Percentiles rank a stretch among this genome's conserved stretches.
Evolutionary conservation across 2,888 invertebrate genomes (phyloP).

Genomic region (Leucophenga montana): DNA sequence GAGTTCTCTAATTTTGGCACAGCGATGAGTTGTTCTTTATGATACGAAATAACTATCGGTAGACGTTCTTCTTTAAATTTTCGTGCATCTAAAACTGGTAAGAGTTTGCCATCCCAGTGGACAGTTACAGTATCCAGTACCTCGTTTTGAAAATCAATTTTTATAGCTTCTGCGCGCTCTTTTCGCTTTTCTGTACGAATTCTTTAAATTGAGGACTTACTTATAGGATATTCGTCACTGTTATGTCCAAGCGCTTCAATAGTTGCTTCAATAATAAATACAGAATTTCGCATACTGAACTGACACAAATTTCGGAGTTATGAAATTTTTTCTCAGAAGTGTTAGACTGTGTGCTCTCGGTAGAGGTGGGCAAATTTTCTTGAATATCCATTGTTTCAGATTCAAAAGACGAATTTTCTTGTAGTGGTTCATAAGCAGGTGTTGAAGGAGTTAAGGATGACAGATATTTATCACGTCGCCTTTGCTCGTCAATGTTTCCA

Average conservation of each 20-base stretch:
- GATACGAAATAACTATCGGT: constrained; percentile 26
- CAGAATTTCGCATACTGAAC: constrained; percentile 44
- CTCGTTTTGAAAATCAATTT: too few relatives aligned
- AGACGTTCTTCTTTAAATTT: constrained; percentile 50
- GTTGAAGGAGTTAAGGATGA: constrained; percentile 13
- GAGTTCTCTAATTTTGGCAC: constrained; percentile 20
- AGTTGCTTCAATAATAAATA: too few relatives aligned
- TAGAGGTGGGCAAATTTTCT: constrained; percentile 35
- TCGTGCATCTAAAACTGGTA: constrained; percentile 48
- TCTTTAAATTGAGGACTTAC: too few relatives aligned
- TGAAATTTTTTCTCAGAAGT: constrained; percentile 43
- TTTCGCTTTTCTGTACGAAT: too few relatives aligned
- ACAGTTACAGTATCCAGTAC: too few relatives aligned
- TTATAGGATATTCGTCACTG: too few relatives aligned
- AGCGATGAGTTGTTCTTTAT: constrained; percentile 7
- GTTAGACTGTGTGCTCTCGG: constrained; percentile 18
- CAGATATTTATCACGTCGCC: background rate
- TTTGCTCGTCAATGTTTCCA: too few relatives aligned
- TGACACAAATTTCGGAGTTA: constrained; percentile 47
- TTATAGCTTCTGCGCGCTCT: too few relatives aligned
- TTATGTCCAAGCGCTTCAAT: too few relatives aligned
- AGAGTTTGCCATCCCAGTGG: constrained; percentile 61
- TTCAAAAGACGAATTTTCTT: constrained; percentile 21
- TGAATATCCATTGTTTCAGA: constrained; percentile 23
- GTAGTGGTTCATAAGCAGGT: constrained; percentile 21